Evolutionary conservation across 1,140 invertebrate genomes (phyloP).

Genomic region (Rhyacophila brunnea): DNA sequence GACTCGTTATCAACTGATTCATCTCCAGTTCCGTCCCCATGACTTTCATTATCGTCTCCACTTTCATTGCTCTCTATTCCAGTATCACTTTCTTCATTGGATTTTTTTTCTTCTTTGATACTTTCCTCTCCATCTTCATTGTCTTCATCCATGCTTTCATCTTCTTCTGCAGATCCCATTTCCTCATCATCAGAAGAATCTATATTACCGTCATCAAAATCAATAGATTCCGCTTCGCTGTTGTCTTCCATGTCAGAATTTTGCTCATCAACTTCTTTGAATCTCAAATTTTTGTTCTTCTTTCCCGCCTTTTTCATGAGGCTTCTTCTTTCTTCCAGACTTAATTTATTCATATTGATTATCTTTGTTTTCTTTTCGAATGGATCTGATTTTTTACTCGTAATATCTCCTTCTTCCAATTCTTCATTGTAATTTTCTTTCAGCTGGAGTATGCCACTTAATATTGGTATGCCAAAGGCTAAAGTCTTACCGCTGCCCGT

Average conservation of each 20-base stretch:
- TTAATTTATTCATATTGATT: slow-evolving; percentile 41
- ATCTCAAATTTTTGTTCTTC: slow-evolving; percentile 33
- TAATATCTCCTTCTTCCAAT: slow-evolving; percentile 3
- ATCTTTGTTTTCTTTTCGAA: slow-evolving; percentile 29
- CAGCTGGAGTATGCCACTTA: slow-evolving; percentile 77
- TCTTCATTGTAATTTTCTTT: slow-evolving; percentile 49
- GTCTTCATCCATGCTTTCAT: slow-evolving; percentile 41
- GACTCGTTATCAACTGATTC: slow-evolving; percentile 10
- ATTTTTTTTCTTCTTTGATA: slow-evolving; percentile 44
- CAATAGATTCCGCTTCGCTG: slow-evolving; percentile 37
- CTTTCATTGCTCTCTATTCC: slow-evolving; percentile 34
- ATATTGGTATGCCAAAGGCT: slow-evolving; percentile 92
- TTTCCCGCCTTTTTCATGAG: slow-evolving; percentile 39
- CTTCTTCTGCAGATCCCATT: slow-evolving; percentile 41
- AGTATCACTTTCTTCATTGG: slow-evolving; percentile 40
- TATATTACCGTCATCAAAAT: slow-evolving; percentile 32
- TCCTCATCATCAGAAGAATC: slow-evolving; percentile 38
- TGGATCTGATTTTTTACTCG: slow-evolving; percentile 3
- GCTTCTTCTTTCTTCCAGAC: slow-evolving; percentile 41
- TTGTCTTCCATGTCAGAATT: slow-evolving; percentile 13
- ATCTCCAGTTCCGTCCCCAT: slow-evolving; percentile 21
- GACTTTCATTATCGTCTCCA: slow-evolving; percentile 9
- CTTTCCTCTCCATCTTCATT: slow-evolving; percentile 43
- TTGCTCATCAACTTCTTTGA: background rate
- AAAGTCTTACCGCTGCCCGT: slow-evolving; percentile 98